A percentile compares a stretch with the other conserved stretches of the same genome.
Evolutionary conservation across 2,888 invertebrate genomes (phyloP).

Genomic region (Agrotis exclamationis): DNA sequence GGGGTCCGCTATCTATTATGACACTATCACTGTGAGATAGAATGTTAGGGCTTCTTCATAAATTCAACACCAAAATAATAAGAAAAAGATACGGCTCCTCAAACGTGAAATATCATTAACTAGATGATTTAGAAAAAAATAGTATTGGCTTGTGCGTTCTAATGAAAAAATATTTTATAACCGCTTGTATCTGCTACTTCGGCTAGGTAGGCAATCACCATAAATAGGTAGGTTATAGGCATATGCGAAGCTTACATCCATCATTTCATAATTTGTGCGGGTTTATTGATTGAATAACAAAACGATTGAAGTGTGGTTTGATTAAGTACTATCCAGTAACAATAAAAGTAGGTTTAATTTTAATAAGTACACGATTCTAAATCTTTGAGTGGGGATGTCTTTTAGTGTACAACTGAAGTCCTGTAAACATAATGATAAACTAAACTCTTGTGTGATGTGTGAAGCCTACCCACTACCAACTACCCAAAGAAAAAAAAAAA

Average conservation of each 20-base stretch:
- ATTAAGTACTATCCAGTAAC: conserved; percentile 11
- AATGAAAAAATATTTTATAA: background rate
- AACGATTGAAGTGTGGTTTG: conserved; percentile 46
- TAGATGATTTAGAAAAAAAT: no score
- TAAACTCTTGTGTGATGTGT: background rate
- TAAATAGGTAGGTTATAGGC: background rate
- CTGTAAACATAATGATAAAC: background rate
- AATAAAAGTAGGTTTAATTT: conserved; percentile 4
- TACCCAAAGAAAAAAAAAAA: no score
- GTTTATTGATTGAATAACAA: conserved; percentile 20
- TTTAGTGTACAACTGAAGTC: background rate
- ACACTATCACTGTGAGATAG: background rate
- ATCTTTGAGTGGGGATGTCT: background rate
- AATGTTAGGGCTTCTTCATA: background rate
- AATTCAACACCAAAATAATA: background rate
- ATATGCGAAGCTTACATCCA: background rate
- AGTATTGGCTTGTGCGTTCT: conserved; percentile 3
- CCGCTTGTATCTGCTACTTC: background rate
- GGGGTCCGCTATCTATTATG: background rate
- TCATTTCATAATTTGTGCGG: conserved; percentile 26
- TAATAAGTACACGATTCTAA: background rate
- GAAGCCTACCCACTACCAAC: no score
- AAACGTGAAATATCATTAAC: background rate
- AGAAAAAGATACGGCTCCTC: background rate
- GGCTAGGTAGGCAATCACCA: background rate